Conservation (phyloP, 2,113 vertebrate species). For the Xerus inauris region DNA sequence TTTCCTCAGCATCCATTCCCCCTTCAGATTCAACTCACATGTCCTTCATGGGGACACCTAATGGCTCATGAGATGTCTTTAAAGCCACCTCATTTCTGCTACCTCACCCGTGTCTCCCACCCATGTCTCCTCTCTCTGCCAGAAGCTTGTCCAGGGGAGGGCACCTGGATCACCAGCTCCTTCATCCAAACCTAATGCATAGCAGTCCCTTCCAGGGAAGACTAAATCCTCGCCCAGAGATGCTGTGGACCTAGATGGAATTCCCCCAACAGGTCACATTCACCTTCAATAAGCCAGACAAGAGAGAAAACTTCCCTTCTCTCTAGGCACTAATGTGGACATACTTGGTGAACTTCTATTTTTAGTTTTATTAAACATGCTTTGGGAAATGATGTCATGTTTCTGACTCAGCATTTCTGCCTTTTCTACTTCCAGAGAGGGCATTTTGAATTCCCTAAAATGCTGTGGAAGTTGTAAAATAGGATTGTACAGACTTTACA, state of each 20-base stretch:
- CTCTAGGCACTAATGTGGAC: neutral
- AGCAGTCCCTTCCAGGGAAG: neutral
- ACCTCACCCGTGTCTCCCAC: accelerated
- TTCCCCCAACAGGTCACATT: neutral
- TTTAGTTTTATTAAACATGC: slow-evolving; percentile 60
- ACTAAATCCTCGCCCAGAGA: neutral
- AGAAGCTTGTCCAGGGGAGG: neutral
- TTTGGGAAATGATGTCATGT: slow-evolving; percentile 67
- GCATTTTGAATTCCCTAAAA: slow-evolving; percentile 29
- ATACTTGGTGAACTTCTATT: slow-evolving; percentile 35
- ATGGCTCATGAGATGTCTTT: neutral
- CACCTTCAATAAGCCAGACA: neutral
- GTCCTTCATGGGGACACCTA: neutral
- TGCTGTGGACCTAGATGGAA: neutral
- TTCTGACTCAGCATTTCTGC: slow-evolving; percentile 48
- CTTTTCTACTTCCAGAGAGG: slow-evolving; percentile 48
- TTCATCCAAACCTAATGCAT: neutral
- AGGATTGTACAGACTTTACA: neutral
- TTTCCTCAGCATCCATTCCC: neutral
- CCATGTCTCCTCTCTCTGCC: neutral
- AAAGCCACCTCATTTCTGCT: accelerated
- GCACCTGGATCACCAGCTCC: neutral
- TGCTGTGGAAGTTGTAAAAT: neutral
- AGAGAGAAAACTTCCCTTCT: slow-evolving; percentile 8
- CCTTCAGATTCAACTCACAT: neutral